Percentiles rank a stretch among this genome's conserved stretches.
These are phyloP conservation scores for Perccottus glenii DNA, from an alignment of 2,113 vertebrate genomes.

Conservation along the genomic window DNA sequence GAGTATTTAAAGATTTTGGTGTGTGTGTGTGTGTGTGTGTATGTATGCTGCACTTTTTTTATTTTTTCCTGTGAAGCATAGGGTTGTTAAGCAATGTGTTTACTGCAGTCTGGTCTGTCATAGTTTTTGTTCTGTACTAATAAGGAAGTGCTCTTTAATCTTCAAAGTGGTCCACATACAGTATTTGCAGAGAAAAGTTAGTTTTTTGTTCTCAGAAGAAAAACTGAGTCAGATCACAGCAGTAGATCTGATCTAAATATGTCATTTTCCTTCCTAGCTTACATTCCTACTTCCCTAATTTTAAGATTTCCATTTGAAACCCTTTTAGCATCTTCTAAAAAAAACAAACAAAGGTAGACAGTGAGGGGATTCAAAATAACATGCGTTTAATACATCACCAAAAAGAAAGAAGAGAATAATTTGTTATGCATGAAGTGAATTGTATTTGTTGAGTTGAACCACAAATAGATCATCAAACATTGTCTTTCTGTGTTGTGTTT, in stretches of 20 bases:
- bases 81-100: conserved; percentile 66
- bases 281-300: conserved; percentile 4
- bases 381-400: too few relatives aligned
- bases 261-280: conserved; percentile 6
- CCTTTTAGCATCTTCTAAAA: background rate
- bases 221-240: conserved; percentile 15
- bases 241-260: conserved; percentile 12
- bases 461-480: too few relatives aligned
- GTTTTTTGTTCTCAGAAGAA: conserved; percentile 10
- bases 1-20: conserved; percentile 66
- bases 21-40: conserved; percentile 39
- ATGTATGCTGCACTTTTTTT: conserved; percentile 32
- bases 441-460: too few relatives aligned
- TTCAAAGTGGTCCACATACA: conserved; percentile 22
- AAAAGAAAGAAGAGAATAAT: too few relatives aligned
- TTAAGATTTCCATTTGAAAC: conserved; percentile 1
- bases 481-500: background rate
- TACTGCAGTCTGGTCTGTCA: conserved; percentile 57
- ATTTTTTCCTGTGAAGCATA: conserved; percentile 70
- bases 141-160: conserved; percentile 43
- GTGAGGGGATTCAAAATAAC: too few relatives aligned
- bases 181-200: conserved; percentile 22
- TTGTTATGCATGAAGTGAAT: background rate
- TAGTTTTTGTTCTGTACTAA: conserved; percentile 17
- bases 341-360: too few relatives aligned